Evolutionary conservation across 2,113 vertebrate species (phyloP).

Genomic region (Gasterosteus nipponicus): DNA sequence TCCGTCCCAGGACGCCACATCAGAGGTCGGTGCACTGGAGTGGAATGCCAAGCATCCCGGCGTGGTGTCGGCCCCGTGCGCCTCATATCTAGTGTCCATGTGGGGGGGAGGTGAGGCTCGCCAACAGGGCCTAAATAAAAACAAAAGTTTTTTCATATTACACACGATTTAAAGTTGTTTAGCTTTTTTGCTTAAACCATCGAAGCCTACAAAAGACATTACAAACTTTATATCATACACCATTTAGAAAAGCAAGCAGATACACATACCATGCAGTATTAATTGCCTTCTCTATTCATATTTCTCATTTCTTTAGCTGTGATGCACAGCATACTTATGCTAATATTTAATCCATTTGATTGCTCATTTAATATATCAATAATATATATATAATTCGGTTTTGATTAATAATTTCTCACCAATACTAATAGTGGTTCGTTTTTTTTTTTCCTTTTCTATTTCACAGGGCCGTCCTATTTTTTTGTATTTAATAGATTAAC

Average conservation of each 20-base stretch:
- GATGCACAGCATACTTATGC: not conserved
- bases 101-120: not conserved
- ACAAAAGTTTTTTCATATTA: not conserved
- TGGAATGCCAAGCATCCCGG: constrained; percentile 29
- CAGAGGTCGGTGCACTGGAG: constrained; percentile 37
- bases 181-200: not conserved
- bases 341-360: too few relatives aligned
- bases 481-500: not conserved
- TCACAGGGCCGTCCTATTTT: not conserved
- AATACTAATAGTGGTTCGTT: not conserved
- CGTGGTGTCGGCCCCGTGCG: not conserved
- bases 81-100: not conserved
- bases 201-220: not conserved
- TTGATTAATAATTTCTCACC: not conserved
- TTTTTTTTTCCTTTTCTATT: not conserved
- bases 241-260: not conserved
- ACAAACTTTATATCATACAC: not conserved
- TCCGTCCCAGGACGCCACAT: constrained; percentile 36
- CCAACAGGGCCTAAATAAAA: too few relatives aligned
- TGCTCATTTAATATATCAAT: not conserved
- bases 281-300: too few relatives aligned
- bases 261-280: not conserved
- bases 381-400: too few relatives aligned
- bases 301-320: not conserved
- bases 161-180: not conserved